phyloP scores from a whole-genome alignment of 2,113 vertebrate species.

The Alexandromys fortis region DNA sequence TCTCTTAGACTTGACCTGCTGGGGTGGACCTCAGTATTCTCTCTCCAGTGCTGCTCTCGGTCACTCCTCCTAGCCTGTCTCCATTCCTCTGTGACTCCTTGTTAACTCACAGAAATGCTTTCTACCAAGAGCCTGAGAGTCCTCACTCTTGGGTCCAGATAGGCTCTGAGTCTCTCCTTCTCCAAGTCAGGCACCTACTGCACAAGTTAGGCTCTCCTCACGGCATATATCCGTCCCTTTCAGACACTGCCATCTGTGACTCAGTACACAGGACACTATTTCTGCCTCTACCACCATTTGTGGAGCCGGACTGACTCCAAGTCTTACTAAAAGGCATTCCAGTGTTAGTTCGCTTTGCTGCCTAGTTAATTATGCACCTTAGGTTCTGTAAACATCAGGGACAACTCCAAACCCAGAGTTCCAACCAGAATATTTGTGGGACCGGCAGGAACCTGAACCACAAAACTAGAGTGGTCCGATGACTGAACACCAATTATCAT shows the following conservation, averaged over 20 bases:
- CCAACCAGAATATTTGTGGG: background rate
- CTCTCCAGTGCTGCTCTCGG: too few species aligned
- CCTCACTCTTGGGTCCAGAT: background rate
- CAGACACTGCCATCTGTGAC: background rate
- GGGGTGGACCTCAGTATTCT: background rate
- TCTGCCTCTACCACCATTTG: too few species aligned
- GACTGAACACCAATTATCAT: background rate
- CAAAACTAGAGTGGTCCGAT: background rate
- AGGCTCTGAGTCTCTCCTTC: background rate
- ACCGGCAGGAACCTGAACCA: background rate
- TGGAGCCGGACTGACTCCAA: too few species aligned
- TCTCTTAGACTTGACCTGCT: too few species aligned
- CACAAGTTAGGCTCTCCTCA: background rate
- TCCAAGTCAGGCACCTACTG: background rate
- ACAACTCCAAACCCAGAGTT: background rate
- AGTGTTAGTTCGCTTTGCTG: background rate
- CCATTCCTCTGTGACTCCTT: too few species aligned
- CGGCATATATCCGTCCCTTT: background rate
- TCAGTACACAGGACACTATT: background rate
- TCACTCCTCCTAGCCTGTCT: background rate
- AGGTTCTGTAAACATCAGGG: background rate
- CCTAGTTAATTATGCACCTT: background rate
- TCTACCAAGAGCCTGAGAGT: background rate
- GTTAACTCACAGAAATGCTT: background rate
- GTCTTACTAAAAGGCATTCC: background rate